Conservation (phyloP, 2,888 invertebrate species). For the Ophioninae sp. region DNA sequence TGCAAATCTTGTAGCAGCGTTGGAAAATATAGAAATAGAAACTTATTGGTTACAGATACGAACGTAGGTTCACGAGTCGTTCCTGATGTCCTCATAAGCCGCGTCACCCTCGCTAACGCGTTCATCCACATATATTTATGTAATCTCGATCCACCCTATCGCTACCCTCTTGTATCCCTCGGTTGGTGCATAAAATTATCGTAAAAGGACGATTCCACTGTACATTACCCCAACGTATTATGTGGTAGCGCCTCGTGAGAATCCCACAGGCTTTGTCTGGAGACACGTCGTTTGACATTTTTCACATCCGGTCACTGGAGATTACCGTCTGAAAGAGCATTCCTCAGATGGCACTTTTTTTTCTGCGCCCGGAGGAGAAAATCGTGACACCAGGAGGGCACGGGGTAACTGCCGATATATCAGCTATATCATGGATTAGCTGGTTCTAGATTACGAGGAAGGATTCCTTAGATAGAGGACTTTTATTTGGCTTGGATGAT, state of each 20-base stretch:
- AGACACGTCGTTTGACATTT: conserved; percentile 33
- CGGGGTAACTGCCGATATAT: too few relatives aligned
- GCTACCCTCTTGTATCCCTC: conserved; percentile 32
- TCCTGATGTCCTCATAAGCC: conserved; percentile 21
- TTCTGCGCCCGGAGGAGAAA: too few relatives aligned
- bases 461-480: too few relatives aligned
- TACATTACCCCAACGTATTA: conserved; percentile 24
- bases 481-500: too few relatives aligned
- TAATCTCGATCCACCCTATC: conserved; percentile 30
- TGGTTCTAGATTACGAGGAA: too few relatives aligned
- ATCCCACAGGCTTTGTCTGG: conserved; percentile 41
- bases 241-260: conserved; percentile 19
- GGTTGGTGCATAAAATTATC: conserved; percentile 55
- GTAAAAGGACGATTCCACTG: conserved; percentile 31
- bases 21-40: not conserved
- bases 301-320: conserved; percentile 21
- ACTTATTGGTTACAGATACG: conserved; percentile 11
- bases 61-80: conserved; percentile 1
- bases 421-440: too few relatives aligned
- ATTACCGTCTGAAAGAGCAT: not conserved
- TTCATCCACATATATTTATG: not conserved
- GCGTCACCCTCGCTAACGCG: conserved; percentile 14
- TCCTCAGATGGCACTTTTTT: not conserved
- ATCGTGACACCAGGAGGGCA: too few relatives aligned
- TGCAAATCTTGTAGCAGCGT: not conserved